These are phyloP conservation scores for Marcusenius ussheri DNA, from an alignment of 2,113 vertebrate species.

Conservation along the genomic window DNA sequence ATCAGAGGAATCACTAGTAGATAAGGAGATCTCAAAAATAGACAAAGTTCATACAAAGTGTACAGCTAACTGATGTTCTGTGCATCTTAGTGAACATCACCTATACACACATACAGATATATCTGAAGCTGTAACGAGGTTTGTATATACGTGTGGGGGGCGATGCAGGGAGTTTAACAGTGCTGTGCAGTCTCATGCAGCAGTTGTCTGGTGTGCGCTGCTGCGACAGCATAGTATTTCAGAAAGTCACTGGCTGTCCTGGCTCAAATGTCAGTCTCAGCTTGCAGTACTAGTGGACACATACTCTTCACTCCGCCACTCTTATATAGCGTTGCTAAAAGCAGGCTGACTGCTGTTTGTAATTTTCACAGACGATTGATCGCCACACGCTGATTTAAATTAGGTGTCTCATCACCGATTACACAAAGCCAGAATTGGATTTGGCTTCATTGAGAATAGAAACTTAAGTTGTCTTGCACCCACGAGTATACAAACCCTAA, in stretches of 20 bases:
- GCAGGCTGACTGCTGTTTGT: not conserved
- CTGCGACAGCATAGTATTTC: not conserved
- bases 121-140: not conserved
- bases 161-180: not conserved
- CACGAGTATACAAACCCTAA: not conserved
- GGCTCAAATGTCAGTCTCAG: not conserved
- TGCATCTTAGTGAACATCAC: not conserved
- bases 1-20: not conserved
- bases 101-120: not conserved
- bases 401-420: not conserved
- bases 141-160: not conserved
- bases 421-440: not conserved
- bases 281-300: not conserved
- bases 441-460: not conserved
- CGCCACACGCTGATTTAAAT: not conserved
- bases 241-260: not conserved
- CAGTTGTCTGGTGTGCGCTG: not conserved
- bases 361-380: not conserved
- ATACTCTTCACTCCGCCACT: not conserved
- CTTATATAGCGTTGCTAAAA: not conserved
- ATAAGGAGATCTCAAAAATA: not conserved
- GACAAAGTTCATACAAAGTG: not conserved
- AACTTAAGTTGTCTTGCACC: not conserved
- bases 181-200: not conserved
- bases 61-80: not conserved